Percentiles rank a stretch among this genome's conserved stretches.
Evolutionary conservation across 2,113 vertebrate species (phyloP).

Genomic region (Lophura nycthemera): DNA sequence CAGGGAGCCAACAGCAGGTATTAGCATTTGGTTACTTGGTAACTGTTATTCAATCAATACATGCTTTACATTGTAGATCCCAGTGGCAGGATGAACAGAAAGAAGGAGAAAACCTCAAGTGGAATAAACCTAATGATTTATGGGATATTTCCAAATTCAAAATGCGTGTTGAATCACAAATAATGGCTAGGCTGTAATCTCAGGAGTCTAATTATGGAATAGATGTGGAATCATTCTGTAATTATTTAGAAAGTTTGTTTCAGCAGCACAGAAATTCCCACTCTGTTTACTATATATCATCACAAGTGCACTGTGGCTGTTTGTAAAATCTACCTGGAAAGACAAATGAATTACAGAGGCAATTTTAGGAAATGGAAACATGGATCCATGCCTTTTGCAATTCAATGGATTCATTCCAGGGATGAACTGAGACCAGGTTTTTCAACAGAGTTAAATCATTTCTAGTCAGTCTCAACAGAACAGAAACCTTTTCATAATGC

Average conservation of each 20-base stretch:
- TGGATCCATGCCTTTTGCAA: neutral
- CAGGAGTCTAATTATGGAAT: constrained; percentile 49
- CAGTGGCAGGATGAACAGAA: constrained; percentile 11
- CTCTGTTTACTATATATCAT: neutral
- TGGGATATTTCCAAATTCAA: constrained; percentile 40
- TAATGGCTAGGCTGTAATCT: constrained; percentile 18
- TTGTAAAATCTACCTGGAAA: neutral
- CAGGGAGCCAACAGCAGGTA: neutral
- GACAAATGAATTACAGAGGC: neutral
- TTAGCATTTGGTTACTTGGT: constrained; percentile 40
- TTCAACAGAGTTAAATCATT: neutral
- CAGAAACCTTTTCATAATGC: neutral
- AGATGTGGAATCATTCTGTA: constrained; percentile 16
- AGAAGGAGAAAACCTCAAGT: constrained; percentile 18
- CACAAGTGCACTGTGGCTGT: neutral
- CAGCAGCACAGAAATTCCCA: constrained; percentile 33
- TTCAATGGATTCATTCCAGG: neutral
- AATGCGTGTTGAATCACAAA: constrained; percentile 21
- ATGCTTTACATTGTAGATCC: constrained; percentile 20
- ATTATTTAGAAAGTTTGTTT: constrained; percentile 54
- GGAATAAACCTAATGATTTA: constrained; percentile 26
- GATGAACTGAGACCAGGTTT: neutral
- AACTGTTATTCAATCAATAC: constrained; percentile 27
- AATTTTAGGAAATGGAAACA: constrained; percentile 27
- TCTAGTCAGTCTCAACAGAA: neutral